These are phyloP conservation scores for Calliopum simillimum DNA, from an alignment of 2,888 invertebrate species.

Conservation along the genomic window DNA sequence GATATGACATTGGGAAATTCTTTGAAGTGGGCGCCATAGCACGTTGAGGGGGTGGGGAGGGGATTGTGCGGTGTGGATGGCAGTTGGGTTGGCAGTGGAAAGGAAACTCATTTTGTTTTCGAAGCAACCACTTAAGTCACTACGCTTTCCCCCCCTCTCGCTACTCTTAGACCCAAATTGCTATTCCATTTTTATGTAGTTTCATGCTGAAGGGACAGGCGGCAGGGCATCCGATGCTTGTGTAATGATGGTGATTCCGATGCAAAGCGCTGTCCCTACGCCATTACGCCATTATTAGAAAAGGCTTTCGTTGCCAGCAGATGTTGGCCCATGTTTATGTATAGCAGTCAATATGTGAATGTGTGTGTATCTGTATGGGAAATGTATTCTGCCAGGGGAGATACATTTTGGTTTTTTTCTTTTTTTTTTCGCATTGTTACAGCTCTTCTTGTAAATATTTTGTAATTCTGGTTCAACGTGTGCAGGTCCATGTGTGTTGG, in stretches of 20 bases:
- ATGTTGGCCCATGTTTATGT: slow-evolving; percentile 28
- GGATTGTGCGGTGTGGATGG: not conserved
- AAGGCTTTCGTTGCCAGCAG: slow-evolving; percentile 28
- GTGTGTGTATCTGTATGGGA: not conserved
- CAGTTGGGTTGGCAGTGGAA: not conserved
- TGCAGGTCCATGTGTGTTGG: not conserved
- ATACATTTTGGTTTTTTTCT: too few relatives aligned
- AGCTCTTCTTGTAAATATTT: slow-evolving; percentile 14
- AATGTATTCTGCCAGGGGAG: not conserved
- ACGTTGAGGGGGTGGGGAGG: not conserved
- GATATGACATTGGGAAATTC: slow-evolving; percentile 4
- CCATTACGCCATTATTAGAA: slow-evolving; percentile 26
- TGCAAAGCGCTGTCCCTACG: slow-evolving; percentile 29
- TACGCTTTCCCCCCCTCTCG: not conserved
- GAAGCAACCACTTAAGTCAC: slow-evolving; percentile 9
- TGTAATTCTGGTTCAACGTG: slow-evolving; percentile 13
- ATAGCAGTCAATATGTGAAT: not conserved
- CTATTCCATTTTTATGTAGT: too few relatives aligned
- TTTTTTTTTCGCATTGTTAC: not conserved
- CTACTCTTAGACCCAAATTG: not conserved
- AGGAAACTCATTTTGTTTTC: slow-evolving; percentile 21
- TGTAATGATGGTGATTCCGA: slow-evolving; percentile 38
- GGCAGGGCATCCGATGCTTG: not conserved
- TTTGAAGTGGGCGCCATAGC: not conserved
- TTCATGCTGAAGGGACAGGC: not conserved